A percentile compares a stretch with the other conserved stretches of the same genome.
Evolutionary conservation across 2,113 vertebrate species (phyloP).

Genomic region (Lagopus muta): DNA sequence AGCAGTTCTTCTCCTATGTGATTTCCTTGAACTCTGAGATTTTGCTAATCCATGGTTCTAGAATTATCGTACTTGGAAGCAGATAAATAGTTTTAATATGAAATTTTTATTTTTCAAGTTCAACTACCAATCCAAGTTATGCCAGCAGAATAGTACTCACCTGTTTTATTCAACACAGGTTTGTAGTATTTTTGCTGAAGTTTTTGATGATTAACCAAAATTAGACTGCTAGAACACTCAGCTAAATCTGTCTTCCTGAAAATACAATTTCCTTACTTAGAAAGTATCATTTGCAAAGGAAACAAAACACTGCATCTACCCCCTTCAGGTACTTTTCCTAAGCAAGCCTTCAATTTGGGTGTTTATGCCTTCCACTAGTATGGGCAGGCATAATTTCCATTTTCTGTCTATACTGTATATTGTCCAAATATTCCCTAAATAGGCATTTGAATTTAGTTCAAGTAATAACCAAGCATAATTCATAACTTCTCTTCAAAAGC

Average conservation of each 20-base stretch:
- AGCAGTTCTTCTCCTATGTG: neutral
- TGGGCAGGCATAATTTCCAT: neutral
- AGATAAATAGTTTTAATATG: neutral
- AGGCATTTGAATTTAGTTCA: neutral
- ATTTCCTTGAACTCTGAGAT: neutral
- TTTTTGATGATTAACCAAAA: neutral
- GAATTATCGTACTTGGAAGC: neutral
- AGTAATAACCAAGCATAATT: neutral
- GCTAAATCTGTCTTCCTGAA: neutral
- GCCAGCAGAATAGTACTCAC: neutral
- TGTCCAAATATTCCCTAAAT: neutral
- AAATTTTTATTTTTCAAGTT: neutral
- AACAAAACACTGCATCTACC: neutral
- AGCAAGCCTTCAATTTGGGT: neutral
- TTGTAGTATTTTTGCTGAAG: neutral
- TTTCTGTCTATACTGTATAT: neutral
- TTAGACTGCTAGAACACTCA: neutral
- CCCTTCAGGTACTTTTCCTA: neutral
- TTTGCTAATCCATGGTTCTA: neutral
- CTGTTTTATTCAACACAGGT: neutral
- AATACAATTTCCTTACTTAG: neutral
- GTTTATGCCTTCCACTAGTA: neutral
- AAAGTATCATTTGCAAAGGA: neutral
- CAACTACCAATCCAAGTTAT: neutral
- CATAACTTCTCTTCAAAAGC: neutral